These are phyloP conservation scores for Psettodes erumei DNA, from an alignment of 2,113 vertebrate species.

Conservation along the genomic window DNA sequence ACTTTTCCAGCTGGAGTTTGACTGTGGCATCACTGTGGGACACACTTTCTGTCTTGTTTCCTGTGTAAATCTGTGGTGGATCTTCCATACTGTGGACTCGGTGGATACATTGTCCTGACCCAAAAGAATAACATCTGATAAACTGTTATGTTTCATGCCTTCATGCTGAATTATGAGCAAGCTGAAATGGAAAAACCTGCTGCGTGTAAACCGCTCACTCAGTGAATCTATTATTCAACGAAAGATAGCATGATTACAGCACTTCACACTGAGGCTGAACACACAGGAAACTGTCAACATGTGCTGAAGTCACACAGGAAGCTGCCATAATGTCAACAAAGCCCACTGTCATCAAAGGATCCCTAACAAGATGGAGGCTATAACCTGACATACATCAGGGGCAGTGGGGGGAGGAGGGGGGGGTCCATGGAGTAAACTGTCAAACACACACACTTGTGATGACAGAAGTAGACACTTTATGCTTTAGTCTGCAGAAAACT, in stretches of 20 bases:
- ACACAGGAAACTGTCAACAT: conserved; percentile 54
- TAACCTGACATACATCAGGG: conserved; percentile 1
- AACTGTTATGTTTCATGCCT: conserved; percentile 37
- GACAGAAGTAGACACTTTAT: conserved; percentile 13
- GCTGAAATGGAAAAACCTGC: conserved; percentile 64
- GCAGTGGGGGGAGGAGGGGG: background rate
- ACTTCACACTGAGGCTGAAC: conserved; percentile 42
- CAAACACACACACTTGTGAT: conserved; percentile 11
- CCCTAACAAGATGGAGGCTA: conserved; percentile 40
- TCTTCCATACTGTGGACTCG: conserved; percentile 12
- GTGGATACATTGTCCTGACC: conserved; percentile 44
- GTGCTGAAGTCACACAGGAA: conserved; percentile 37
- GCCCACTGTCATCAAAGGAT: conserved; percentile 40
- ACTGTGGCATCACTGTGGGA: conserved; percentile 25
- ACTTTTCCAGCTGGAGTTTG: conserved; percentile 22
- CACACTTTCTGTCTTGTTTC: conserved; percentile 29
- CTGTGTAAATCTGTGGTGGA: conserved; percentile 17
- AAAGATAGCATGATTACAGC: conserved; percentile 56
- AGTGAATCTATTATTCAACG: conserved; percentile 55
- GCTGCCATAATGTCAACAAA: conserved; percentile 39
- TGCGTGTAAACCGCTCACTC: conserved; percentile 49
- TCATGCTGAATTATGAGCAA: conserved; percentile 46
- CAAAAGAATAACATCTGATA: conserved; percentile 55
- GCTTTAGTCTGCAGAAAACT: background rate
- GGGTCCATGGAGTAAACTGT: background rate